Conservation (phyloP, 2,888 invertebrate genomes). For the Colostygia pectinataria region DNA sequence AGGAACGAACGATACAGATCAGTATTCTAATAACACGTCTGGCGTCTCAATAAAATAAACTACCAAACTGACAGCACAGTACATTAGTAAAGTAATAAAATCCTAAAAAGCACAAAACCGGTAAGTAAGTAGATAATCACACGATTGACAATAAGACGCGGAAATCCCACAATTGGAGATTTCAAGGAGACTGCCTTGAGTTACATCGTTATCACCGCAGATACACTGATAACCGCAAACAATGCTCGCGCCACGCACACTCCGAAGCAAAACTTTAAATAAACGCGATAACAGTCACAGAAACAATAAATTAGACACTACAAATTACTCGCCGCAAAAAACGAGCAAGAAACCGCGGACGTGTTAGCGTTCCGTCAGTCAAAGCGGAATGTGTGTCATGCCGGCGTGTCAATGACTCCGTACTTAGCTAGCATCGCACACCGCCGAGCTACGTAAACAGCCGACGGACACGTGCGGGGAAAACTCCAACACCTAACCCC, state of each 20-base stretch:
- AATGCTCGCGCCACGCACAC: constrained; percentile 36
- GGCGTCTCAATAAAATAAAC: too few relatives aligned
- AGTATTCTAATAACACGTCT: too few relatives aligned
- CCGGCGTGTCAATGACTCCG: constrained; percentile 76
- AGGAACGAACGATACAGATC: too few relatives aligned
- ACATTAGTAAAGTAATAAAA: constrained; percentile 14
- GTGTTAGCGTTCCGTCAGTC: constrained; percentile 66
- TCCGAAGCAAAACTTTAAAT: constrained; percentile 32
- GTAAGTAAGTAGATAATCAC: constrained; percentile 4
- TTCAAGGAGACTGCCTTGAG: constrained; percentile 50
- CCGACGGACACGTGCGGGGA: constrained; percentile 68
- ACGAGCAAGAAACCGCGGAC: constrained; percentile 63
- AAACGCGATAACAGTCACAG: constrained; percentile 48
- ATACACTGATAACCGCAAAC: constrained; percentile 49
- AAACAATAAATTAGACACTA: constrained; percentile 54
- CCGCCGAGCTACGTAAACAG: constrained; percentile 68
- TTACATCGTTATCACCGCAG: constrained; percentile 49
- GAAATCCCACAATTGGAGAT: constrained; percentile 45
- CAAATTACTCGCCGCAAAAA: constrained; percentile 41
- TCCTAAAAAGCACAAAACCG: constrained; percentile 19
- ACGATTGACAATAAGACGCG: constrained; percentile 33
- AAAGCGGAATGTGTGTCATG: constrained; percentile 79
- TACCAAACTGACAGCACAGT: not conserved
- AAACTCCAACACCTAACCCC: constrained; percentile 44
- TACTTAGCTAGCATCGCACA: constrained; percentile 48